Conservation (phyloP, 1,140 invertebrate species). For the Aphis craccivora region DNA sequence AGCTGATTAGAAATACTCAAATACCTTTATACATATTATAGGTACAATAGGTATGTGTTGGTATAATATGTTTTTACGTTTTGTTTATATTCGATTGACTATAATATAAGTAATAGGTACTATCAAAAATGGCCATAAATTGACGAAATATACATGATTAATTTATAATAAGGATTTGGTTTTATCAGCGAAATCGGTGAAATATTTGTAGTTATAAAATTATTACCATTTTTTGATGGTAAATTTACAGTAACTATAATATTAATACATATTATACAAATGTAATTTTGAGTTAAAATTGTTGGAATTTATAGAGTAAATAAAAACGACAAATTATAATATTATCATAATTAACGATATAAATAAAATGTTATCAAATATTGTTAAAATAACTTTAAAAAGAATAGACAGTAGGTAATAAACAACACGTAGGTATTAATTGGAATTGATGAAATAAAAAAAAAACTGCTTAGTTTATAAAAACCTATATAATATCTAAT, state of each 20-base stretch:
- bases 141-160: background rate
- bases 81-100: background rate
- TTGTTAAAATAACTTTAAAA: background rate
- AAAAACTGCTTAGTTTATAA: background rate
- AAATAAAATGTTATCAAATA: background rate
- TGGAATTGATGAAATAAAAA: background rate
- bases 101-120: background rate
- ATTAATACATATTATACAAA: background rate
- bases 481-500: background rate
- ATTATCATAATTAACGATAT: background rate
- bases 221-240: background rate
- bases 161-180: background rate
- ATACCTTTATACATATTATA: slow-evolving; percentile 32
- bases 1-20: slow-evolving; percentile 35
- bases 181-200: background rate
- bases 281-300: background rate
- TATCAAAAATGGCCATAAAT: background rate
- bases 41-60: background rate
- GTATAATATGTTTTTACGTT: background rate
- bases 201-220: background rate
- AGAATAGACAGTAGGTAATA: background rate
- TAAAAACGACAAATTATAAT: background rate
- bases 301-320: background rate
- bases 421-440: background rate
- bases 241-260: background rate